Evolutionary conservation across 2,797 vertebrate species (phyloP).

Genomic region (Leptoclinus maculatus): DNA sequence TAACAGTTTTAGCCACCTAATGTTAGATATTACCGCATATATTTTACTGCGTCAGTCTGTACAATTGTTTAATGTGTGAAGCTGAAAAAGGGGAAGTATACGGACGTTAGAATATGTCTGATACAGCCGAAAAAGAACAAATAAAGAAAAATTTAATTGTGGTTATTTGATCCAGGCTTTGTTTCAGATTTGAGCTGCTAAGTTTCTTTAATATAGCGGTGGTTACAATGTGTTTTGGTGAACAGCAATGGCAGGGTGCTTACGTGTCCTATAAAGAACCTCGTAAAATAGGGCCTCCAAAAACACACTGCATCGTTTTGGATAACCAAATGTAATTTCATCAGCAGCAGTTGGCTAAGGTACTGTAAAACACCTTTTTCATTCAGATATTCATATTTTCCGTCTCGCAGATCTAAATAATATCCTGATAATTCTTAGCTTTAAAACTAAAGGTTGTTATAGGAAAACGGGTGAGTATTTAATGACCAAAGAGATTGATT

Average conservation of each 20-base stretch:
- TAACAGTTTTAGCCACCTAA: background rate
- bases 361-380: conserved; percentile 9
- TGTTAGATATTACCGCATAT: background rate
- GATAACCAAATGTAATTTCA: conserved; percentile 42
- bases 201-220: conserved; percentile 48
- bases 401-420: conserved; percentile 29
- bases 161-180: conserved; percentile 14
- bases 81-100: background rate
- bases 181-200: conserved; percentile 20
- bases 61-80: background rate
- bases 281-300: conserved; percentile 88
- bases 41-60: background rate
- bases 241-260: conserved; percentile 64
- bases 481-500: conserved; percentile 96
- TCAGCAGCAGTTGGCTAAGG: conserved; percentile 25
- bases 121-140: background rate
- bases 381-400: conserved; percentile 36
- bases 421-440: conserved; percentile 89
- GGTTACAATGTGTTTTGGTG: conserved; percentile 66
- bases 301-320: conserved; percentile 70
- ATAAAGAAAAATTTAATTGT: background rate
- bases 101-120: background rate
- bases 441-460: conserved; percentile 87
- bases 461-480: conserved; percentile 92
- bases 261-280: conserved; percentile 82